Percentiles rank a stretch among this genome's conserved stretches.
Conservation (phyloP, 2,888 invertebrate genomes). For the Stenchaetothrips biformis region DNA sequence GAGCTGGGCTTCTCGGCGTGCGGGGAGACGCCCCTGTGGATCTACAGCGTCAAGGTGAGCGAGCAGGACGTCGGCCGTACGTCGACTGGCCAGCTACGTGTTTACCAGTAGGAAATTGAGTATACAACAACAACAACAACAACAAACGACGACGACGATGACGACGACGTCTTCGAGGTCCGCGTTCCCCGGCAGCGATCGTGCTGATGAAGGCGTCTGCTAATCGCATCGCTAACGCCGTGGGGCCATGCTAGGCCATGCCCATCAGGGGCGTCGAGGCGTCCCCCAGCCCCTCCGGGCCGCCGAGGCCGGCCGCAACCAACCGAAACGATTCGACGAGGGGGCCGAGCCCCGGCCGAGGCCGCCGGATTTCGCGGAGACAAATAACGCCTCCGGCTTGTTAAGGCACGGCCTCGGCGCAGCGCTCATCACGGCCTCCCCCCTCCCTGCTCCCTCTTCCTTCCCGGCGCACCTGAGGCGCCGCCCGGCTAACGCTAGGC, state of each 20-base stretch:
- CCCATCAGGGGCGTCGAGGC: slow-evolving; percentile 38
- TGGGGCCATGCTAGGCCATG: neutral
- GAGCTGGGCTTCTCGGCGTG: slow-evolving; percentile 72
- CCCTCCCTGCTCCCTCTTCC: neutral
- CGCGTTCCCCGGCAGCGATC: neutral
- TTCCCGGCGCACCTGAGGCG: neutral
- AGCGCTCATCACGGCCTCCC: neutral
- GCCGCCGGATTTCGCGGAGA: neutral
- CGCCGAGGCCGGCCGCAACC: too few relatives aligned
- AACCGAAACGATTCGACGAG: too few relatives aligned
- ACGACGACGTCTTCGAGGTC: neutral
- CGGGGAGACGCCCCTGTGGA: slow-evolving; percentile 80
- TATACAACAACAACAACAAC: too few relatives aligned
- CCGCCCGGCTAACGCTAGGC: neutral
- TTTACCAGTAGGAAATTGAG: slow-evolving; percentile 6
- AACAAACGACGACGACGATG: too few relatives aligned
- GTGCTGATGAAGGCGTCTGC: too few relatives aligned
- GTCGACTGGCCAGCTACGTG: neutral
- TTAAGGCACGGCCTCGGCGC: neutral
- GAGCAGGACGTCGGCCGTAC: slow-evolving; percentile 9
- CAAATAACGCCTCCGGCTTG: neutral
- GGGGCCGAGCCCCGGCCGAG: too few relatives aligned
- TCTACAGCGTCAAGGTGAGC: slow-evolving; percentile 67
- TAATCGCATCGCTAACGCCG: neutral
- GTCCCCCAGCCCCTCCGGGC: neutral